A percentile compares a stretch with the other conserved stretches of the same genome.
phyloP scores from a whole-genome alignment of 1,140 invertebrate species.

The Zaprionus gabonicus region DNA sequence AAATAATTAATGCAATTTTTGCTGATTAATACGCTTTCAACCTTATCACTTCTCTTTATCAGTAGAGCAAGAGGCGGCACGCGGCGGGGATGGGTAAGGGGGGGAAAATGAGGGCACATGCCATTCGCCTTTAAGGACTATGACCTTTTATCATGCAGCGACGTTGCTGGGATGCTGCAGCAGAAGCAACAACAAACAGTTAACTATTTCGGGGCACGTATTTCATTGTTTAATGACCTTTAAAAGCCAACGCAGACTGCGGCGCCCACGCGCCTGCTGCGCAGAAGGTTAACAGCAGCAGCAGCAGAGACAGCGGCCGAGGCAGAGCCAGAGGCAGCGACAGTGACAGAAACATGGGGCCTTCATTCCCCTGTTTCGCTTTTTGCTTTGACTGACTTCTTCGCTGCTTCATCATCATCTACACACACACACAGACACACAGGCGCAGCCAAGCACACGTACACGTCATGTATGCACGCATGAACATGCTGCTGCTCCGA shows the following conservation, averaged over 20 bases:
- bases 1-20: conserved; percentile 6
- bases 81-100: not conserved
- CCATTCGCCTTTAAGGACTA: conserved; percentile 70
- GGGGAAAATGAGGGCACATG: conserved; percentile 15
- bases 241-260: conserved; percentile 76
- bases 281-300: conserved; percentile 62
- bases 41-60: conserved; percentile 56
- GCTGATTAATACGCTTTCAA: conserved; percentile 11
- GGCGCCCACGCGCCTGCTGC: conserved; percentile 48
- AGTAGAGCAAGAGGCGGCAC: not conserved
- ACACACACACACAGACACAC: conserved; percentile 34
- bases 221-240: conserved; percentile 80
- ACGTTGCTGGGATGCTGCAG: conserved; percentile 29
- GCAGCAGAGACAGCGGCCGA: conserved; percentile 21
- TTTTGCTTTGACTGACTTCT: conserved; percentile 55
- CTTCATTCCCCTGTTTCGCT: conserved; percentile 46
- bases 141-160: conserved; percentile 64
- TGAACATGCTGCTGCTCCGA: conserved; percentile 49
- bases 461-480: conserved; percentile 51
- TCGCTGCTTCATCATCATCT: conserved; percentile 70
- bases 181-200: conserved; percentile 14
- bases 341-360: conserved; percentile 39
- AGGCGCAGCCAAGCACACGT: conserved; percentile 4
- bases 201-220: conserved; percentile 71
- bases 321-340: conserved; percentile 21